Conservation (phyloP, 1,140 invertebrate genomes). For the Apis dorsata region DNA sequence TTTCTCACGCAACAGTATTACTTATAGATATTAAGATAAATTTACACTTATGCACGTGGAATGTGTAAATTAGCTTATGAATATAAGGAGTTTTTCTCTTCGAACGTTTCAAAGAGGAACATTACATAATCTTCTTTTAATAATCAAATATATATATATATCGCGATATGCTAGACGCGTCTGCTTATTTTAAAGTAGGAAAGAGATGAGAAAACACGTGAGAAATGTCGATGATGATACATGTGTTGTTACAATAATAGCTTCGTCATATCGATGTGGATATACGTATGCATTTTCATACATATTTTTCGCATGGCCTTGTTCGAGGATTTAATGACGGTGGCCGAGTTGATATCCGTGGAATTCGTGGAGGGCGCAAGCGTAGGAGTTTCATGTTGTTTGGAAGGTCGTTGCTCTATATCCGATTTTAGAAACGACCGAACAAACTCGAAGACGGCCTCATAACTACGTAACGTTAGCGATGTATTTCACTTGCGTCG, state of each 20-base stretch:
- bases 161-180: constrained; percentile 11
- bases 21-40: not conserved
- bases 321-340: constrained; percentile 22
- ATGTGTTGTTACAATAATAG: constrained; percentile 4
- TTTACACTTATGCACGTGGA: not conserved
- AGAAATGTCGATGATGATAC: not conserved
- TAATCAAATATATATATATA: not conserved
- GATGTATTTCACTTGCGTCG: constrained; percentile 9
- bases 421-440: constrained; percentile 78
- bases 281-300: not conserved
- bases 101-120: not conserved
- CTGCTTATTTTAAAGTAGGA: not conserved
- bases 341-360: constrained; percentile 24
- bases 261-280: not conserved
- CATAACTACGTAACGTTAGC: constrained; percentile 56
- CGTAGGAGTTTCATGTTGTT: constrained; percentile 73
- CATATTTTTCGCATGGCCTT: constrained; percentile 6
- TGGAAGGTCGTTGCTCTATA: constrained; percentile 80
- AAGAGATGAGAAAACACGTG: not conserved
- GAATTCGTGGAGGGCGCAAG: constrained; percentile 39
- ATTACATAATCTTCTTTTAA: constrained; percentile 12
- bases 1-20: not conserved
- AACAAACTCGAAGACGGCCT: constrained; percentile 66
- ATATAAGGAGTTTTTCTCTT: not conserved
- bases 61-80: not conserved